Evolutionary conservation across 2,888 invertebrate species (phyloP), one percentile per base, ranked within the genome.

Genomic region (Ptychoptera albimana): DNA sequence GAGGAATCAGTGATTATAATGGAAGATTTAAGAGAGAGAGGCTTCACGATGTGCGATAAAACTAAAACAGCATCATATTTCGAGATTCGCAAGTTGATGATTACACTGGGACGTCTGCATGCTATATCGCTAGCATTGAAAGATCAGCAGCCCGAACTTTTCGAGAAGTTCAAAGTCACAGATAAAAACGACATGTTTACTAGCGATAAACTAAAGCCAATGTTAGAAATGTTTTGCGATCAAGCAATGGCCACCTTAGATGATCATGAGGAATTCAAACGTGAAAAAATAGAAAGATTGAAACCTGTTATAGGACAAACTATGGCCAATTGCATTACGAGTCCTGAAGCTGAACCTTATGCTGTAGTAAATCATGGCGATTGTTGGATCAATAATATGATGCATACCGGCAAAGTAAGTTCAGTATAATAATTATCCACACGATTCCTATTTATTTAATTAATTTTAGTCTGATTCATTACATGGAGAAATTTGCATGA

Each of bases 111-210:
- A 10, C 39, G 42, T 13, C 45, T 45, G n/a, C 49, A 49, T 39
- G 49, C 46, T 4, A 30, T 47, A n/a, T 48, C 49, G 11, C 45
- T 46, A 45, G 48, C 48, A 8, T 36, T 49, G n/a, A 48, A 45
- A 39, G 32, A 43, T 2, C 39, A 44, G 13, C 29, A 42, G 8
- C 42, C 46, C 7, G 48, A 43, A 11, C 5, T 36, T 6, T 48
- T 46, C 34, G 45, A 45, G n/a, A 42, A 45, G 31, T 46, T 42
- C 31, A 43, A 43, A 23, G 23, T 23, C 7, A 14, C 38, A 2
- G 15, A 30, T 11, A 40, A 37, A 14, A 34, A 34, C 12, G 29
- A 37, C 9, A 31, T 13, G 9, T 34, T n/a, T 16, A 35, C 34
- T n/a, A 11, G 15, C 16, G 23, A 34, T 4, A 9, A n/a, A n/a